Percentiles rank a stretch among this genome's conserved stretches.
phyloP scores from a whole-genome alignment of 1,140 invertebrate genomes.

The Colletes latitarsis region DNA sequence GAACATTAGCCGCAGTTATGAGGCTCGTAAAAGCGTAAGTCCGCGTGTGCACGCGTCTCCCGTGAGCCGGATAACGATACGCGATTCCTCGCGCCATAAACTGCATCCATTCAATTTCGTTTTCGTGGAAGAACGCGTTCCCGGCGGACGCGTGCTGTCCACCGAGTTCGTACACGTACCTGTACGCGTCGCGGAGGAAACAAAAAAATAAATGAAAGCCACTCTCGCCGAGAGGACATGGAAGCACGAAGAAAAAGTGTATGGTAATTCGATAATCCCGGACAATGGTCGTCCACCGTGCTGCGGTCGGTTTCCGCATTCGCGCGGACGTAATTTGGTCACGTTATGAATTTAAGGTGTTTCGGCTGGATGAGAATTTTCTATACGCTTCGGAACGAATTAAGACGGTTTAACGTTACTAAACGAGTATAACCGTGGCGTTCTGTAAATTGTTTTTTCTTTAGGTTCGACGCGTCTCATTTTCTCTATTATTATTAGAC shows the following conservation, averaged over 20 bases:
- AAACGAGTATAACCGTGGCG: neutral
- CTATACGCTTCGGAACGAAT: neutral
- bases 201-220: slow-evolving; percentile 4
- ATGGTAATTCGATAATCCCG: slow-evolving; percentile 38
- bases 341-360: slow-evolving; percentile 12
- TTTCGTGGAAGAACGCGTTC: slow-evolving; percentile 38
- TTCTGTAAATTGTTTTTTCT: no score
- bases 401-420: slow-evolving; percentile 13
- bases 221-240: neutral
- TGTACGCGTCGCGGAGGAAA: no score
- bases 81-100: slow-evolving; percentile 50
- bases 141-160: slow-evolving; percentile 1
- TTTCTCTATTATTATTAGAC: no score
- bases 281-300: slow-evolving; percentile 14
- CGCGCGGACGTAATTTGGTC: slow-evolving; percentile 3
- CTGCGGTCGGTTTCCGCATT: neutral
- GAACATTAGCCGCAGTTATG: slow-evolving; percentile 26
- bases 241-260: slow-evolving; percentile 35
- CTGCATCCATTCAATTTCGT: slow-evolving; percentile 54
- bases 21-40: slow-evolving; percentile 36
- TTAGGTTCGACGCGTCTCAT: no score
- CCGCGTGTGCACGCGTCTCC: neutral
- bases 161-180: slow-evolving; percentile 24
- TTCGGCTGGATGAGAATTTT: neutral
- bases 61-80: slow-evolving; percentile 41